phyloP scores from a whole-genome alignment of 2,797 vertebrate genomes.

The Gymnoscopelus braueri region DNA sequence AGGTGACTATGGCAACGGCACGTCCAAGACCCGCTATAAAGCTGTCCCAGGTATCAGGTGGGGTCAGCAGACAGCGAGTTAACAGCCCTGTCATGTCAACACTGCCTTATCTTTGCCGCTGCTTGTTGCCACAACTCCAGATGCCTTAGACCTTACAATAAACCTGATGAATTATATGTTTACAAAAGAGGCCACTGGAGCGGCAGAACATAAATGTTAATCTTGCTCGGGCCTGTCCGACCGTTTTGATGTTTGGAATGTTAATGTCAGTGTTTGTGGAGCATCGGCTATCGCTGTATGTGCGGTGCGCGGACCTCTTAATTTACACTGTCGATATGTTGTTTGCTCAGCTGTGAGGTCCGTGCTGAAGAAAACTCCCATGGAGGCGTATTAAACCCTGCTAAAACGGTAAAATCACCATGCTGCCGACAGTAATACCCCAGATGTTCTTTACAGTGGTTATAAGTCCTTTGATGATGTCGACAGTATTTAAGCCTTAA shows the following conservation, averaged over 20 bases:
- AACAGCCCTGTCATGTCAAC: not conserved
- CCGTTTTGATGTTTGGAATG: not conserved
- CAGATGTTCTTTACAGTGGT: no score
- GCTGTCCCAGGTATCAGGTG: not conserved
- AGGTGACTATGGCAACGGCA: no score
- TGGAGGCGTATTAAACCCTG: not conserved
- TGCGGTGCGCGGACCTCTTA: not conserved
- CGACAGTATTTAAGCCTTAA: no score
- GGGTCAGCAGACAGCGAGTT: not conserved
- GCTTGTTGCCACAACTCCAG: not conserved
- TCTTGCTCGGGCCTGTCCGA: not conserved
- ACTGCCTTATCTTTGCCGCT: constrained; percentile 19
- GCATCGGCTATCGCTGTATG: not conserved
- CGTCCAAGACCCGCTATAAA: not conserved
- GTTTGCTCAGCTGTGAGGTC: not conserved
- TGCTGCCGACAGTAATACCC: no score
- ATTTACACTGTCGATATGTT: not conserved
- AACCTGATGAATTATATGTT: constrained; percentile 18
- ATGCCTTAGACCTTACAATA: constrained; percentile 5
- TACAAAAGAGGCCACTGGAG: constrained; percentile 4
- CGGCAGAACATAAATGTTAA: not conserved
- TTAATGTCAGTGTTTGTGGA: not conserved
- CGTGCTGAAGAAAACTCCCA: not conserved
- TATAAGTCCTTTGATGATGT: not conserved
- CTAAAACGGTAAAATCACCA: no score